These are phyloP conservation scores for Erythrolamprus reginae DNA, from an alignment of 2,113 vertebrate genomes.

Conservation along the genomic window DNA sequence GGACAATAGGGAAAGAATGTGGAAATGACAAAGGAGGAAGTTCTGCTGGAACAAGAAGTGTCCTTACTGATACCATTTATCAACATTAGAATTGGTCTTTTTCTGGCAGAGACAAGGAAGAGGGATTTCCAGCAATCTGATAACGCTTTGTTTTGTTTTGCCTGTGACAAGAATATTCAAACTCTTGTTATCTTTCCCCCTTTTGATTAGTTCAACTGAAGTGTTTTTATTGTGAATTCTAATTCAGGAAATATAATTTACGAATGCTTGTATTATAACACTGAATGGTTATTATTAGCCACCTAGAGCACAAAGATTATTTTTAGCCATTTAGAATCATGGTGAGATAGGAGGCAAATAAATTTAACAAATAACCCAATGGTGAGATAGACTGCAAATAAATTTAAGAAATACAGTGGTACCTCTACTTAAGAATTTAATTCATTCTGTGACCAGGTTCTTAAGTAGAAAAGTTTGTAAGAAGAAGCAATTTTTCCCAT, in stretches of 20 bases:
- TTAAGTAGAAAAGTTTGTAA: no score
- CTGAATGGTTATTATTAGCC: background rate
- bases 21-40: background rate
- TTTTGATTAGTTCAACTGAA: background rate
- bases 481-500: no score
- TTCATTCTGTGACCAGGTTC: no score
- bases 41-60: background rate
- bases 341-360: background rate
- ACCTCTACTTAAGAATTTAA: no score
- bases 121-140: background rate
- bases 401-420: no score
- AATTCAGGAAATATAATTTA: background rate
- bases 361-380: background rate
- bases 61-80: background rate
- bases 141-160: background rate
- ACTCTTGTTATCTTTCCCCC: background rate
- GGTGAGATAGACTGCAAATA: no score
- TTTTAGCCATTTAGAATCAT: background rate
- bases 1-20: background rate
- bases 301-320: no score
- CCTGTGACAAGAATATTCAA: background rate
- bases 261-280: background rate
- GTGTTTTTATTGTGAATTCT: background rate
- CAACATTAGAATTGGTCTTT: background rate
- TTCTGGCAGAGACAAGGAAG: background rate